Percentiles rank a stretch among this genome's conserved stretches.
Conservation (phyloP, 2,888 invertebrate species). For the Aporophyla lueneburgensis region DNA sequence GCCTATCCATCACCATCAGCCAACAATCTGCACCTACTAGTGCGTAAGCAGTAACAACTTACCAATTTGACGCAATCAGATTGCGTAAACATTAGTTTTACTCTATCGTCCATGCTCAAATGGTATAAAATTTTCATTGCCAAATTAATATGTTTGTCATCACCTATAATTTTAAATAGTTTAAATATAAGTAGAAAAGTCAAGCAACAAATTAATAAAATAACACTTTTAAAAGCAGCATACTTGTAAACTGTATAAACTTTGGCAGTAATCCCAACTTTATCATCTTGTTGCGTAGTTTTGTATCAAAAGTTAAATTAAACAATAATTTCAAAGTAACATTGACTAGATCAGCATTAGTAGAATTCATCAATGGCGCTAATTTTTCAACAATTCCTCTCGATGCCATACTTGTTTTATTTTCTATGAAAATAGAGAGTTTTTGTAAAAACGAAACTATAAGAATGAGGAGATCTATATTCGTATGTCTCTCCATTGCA, state of each 20-base stretch:
- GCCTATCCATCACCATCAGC: not conserved
- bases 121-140: constrained; percentile 97
- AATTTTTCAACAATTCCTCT: constrained; percentile 96
- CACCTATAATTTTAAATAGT: constrained; percentile 86
- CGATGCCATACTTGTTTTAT: constrained; percentile 97
- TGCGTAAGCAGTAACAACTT: constrained; percentile 68
- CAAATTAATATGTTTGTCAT: constrained; percentile 94
- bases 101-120: constrained; percentile 98
- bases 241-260: constrained; percentile 96
- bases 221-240: constrained; percentile 83
- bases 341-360: constrained; percentile 94
- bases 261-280: constrained; percentile 97
- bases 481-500: constrained; percentile 96
- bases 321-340: constrained; percentile 97
- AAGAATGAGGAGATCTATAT: constrained; percentile 96
- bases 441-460: constrained; percentile 98
- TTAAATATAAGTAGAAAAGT: not conserved
- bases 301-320: constrained; percentile 98
- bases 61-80: constrained; percentile 98
- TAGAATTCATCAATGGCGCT: constrained; percentile 93
- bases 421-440: constrained; percentile 97
- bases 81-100: constrained; percentile 97
- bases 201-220: not conserved
- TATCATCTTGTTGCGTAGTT: constrained; percentile 96
- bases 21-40: not conserved